Conservation (phyloP, 92 coral and sea anemone species). For the Siderastrea siderea region DNA sequence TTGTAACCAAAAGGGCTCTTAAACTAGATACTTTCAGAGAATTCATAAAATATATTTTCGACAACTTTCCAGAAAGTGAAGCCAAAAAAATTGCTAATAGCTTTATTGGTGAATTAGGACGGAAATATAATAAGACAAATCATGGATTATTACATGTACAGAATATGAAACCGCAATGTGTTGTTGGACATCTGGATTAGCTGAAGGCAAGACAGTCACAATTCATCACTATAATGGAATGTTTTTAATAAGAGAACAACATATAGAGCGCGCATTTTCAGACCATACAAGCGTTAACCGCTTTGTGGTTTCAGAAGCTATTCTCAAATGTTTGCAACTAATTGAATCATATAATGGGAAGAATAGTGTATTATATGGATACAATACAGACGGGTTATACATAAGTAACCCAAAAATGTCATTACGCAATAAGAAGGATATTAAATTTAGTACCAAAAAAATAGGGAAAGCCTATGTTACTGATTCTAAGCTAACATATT, state of each 20-base stretch:
- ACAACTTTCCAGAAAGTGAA: constrained; percentile 22
- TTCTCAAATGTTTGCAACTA: constrained; percentile 29
- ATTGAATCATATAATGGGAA: constrained; percentile 29
- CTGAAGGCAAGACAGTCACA: constrained; percentile 34
- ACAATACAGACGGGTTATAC: constrained; percentile 58
- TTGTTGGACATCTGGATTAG: constrained; percentile 33
- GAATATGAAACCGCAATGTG: constrained; percentile 10
- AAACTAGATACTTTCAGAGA: constrained; percentile 44
- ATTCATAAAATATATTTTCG: constrained; percentile 40
- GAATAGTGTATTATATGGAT: constrained; percentile 17
- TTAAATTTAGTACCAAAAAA: constrained; percentile 22
- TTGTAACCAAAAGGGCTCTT: constrained; percentile 31
- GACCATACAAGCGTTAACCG: constrained; percentile 52
- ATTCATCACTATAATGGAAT: constrained; percentile 16
- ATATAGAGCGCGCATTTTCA: constrained; percentile 14
- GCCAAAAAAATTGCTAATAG: constrained; percentile 58
- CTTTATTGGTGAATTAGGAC: constrained; percentile 33
- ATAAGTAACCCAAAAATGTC: constrained; percentile 17
- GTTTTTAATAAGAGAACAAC: constrained; percentile 35
- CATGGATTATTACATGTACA: constrained; percentile 4
- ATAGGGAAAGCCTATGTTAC: constrained; percentile 42
- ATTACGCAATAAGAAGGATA: constrained; percentile 34
- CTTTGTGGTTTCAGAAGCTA: constrained; percentile 30
- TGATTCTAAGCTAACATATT: constrained; percentile 10
- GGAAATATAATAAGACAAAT: too few relatives aligned